phyloP scores from a whole-genome alignment of 2,113 vertebrate genomes.

The Eudyptes chrysolophus region DNA sequence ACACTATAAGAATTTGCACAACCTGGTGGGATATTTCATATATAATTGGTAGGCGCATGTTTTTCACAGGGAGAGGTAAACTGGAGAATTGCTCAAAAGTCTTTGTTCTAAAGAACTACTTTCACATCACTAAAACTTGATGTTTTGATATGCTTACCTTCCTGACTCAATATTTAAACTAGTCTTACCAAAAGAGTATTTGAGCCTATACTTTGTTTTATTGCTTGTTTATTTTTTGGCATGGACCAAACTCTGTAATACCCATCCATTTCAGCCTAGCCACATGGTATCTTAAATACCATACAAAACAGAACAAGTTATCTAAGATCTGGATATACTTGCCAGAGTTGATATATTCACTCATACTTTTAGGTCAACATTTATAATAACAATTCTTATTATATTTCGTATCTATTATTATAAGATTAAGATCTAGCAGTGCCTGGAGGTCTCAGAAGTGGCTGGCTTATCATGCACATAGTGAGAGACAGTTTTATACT shows the following conservation, averaged over 20 bases:
- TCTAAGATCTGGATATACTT: neutral
- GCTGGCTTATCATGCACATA: neutral
- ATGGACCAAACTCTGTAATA: neutral
- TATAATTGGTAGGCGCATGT: neutral
- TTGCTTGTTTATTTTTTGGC: neutral
- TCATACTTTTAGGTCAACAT: constrained; percentile 7
- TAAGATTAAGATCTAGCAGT: constrained; percentile 2
- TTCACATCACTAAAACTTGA: neutral
- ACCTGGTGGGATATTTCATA: neutral
- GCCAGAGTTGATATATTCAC: neutral
- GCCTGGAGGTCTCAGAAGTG: constrained; percentile 10
- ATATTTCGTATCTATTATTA: constrained; percentile 12
- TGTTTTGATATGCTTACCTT: neutral
- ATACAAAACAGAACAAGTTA: neutral
- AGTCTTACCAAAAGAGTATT: neutral
- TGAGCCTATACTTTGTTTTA: neutral
- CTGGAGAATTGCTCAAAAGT: neutral
- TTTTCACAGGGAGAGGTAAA: neutral
- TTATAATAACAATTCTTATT: constrained; percentile 9
- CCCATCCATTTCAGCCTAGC: neutral
- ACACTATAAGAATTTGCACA: neutral
- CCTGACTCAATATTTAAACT: neutral
- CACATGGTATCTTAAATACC: neutral
- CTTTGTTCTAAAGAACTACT: neutral
- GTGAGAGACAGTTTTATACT: constrained; percentile 6